Evolutionary conservation across 35 echinoderm and acorn worm genomes (phyloP).

Genomic region (Chiridota heheva): DNA sequence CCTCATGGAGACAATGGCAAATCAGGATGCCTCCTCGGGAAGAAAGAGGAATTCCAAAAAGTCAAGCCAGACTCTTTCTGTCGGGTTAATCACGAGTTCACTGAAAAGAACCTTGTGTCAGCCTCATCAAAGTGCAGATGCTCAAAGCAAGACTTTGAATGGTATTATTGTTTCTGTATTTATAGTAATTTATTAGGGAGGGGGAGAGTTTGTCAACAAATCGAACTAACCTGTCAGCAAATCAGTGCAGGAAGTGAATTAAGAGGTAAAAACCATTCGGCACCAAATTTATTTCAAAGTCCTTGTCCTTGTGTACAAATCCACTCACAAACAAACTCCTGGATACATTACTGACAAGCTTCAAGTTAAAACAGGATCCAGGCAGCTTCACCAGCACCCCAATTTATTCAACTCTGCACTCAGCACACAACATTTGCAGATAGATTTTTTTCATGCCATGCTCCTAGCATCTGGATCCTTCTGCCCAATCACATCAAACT

Average conservation of each 20-base stretch:
- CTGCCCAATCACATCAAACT: too few relatives aligned
- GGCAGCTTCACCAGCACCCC: too few relatives aligned
- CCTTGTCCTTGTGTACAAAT: too few relatives aligned
- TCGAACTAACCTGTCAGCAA: neutral
- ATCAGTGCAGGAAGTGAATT: neutral
- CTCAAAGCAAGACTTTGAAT: conserved; percentile 78
- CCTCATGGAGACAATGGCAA: conserved; percentile 68
- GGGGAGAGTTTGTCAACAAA: neutral
- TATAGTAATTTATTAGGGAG: neutral
- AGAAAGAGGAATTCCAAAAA: conserved; percentile 62
- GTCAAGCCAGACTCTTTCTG: conserved; percentile 71
- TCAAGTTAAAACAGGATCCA: too few relatives aligned
- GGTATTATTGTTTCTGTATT: conserved; percentile 60
- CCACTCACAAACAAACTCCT: too few relatives aligned
- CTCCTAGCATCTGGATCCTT: too few relatives aligned
- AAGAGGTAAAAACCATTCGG: too few relatives aligned
- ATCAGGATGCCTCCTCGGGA: conserved; percentile 70
- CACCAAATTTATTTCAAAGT: too few relatives aligned
- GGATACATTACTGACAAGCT: too few relatives aligned
- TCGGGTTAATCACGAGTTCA: conserved; percentile 43
- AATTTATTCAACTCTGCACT: too few relatives aligned
- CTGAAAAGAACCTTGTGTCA: conserved; percentile 18
- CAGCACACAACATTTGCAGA: too few relatives aligned
- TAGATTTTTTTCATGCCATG: too few relatives aligned
- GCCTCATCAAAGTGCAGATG: conserved; percentile 37